Conservation (phyloP, 2,797 vertebrate genomes). For the Pampus argenteus region DNA sequence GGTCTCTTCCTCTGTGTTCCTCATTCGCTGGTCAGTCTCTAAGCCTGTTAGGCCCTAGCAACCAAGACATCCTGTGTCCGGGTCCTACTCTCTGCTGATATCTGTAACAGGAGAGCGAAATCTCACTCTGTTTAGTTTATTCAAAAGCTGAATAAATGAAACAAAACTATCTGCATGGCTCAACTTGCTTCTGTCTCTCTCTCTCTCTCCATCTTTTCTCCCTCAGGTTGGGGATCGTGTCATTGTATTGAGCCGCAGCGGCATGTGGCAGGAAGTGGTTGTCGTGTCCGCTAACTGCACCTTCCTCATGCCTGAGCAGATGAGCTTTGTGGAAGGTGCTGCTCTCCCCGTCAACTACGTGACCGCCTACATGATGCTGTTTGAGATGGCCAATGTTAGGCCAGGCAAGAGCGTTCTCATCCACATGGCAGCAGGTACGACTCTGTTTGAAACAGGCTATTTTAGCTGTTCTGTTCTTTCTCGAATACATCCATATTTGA, state of each 20-base stretch:
- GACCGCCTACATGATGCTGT: slow-evolving; percentile 93
- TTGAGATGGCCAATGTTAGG: slow-evolving; percentile 90
- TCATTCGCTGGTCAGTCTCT: too few species aligned
- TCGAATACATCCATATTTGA: too few species aligned
- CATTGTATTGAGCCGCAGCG: slow-evolving; percentile 82
- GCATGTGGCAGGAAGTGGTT: slow-evolving; percentile 92
- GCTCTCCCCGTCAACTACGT: slow-evolving; percentile 91
- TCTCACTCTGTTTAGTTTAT: too few species aligned
- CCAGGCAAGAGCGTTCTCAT: slow-evolving; percentile 91
- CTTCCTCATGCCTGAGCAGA: slow-evolving; percentile 89
- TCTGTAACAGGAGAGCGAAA: too few species aligned
- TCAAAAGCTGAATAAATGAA: neutral
- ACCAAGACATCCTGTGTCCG: too few species aligned
- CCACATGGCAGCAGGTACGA: slow-evolving; percentile 96
- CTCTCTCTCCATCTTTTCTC: neutral
- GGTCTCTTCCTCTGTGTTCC: too few species aligned
- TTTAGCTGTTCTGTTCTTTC: too few species aligned
- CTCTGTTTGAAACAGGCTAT: too few species aligned
- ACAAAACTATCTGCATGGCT: neutral
- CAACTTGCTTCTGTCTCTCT: too few species aligned
- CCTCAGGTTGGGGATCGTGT: slow-evolving; percentile 90
- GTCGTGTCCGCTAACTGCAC: slow-evolving; percentile 78
- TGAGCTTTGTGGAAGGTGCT: slow-evolving; percentile 93
- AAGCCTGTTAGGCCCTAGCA: too few species aligned
- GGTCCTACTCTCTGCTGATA: too few species aligned